These are phyloP conservation scores for Drosophila robusta DNA, from an alignment of 2,888 invertebrate genomes.

Conservation along the genomic window DNA sequence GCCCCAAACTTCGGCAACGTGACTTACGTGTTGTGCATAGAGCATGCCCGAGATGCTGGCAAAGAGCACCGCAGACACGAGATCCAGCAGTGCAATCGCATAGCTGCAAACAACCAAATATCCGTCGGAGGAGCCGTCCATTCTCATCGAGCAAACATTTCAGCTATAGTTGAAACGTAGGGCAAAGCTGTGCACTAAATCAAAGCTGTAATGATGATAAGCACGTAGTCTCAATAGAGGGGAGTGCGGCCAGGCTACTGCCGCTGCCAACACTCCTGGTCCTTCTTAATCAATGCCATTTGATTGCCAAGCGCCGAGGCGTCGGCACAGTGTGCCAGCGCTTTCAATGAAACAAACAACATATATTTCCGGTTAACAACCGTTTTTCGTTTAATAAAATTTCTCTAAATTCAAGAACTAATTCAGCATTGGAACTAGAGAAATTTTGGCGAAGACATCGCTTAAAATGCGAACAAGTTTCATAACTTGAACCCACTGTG, in stretches of 20 bases:
- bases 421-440: too few relatives aligned
- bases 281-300: conserved; percentile 72
- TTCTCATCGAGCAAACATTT: conserved; percentile 30
- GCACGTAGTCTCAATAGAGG: conserved; percentile 62
- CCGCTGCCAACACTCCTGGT: conserved; percentile 22
- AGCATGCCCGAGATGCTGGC: conserved; percentile 59
- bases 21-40: conserved; percentile 59
- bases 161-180: conserved; percentile 21
- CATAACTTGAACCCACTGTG: conserved; percentile 28
- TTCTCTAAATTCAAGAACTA: background rate
- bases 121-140: conserved; percentile 34
- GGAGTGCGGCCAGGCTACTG: background rate
- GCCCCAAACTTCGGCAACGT: background rate
- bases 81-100: conserved; percentile 64
- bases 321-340: conserved; percentile 47
- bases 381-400: background rate
- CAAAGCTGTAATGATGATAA: conserved; percentile 78
- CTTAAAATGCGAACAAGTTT: background rate
- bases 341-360: too few relatives aligned
- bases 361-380: too few relatives aligned
- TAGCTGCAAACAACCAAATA: conserved; percentile 74
- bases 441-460: background rate
- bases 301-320: conserved; percentile 56
- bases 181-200: conserved; percentile 65
- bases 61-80: conserved; percentile 66